Base-by-base conservation (phyloP, 2,113 vertebrate species). In the Erythrolamprus reginae region DNA sequence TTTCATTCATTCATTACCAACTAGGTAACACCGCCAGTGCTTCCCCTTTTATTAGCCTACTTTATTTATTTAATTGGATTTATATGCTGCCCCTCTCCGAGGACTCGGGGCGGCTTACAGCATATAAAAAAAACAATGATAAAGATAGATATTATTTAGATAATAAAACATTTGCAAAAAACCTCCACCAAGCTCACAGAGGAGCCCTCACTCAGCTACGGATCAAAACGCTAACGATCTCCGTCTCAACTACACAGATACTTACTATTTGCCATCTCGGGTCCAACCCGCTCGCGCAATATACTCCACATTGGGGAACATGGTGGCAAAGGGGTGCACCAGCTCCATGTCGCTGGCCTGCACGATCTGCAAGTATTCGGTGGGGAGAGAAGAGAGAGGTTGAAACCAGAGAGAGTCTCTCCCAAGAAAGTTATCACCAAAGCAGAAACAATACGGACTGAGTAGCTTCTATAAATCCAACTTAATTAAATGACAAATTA, bases 241-340 rank as follows among this genome's bases (percentile, higher is more conserved):
- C 48, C 56, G 42, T 1, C 47, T 33, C 33, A 89, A 0, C 0
- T 21, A 9, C 56, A 23, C n/a, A 92, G 26, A 28, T 42, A 94
- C 45, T 56, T 95, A 99, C 99, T 97, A 99, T 97, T 98, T 98
- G 94, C 99, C 99, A 0, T 99, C 98, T 33, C 94, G 97, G 2
- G 99, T 99, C 99, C 99, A 99, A 91, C 99, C 99, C 0, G 98
- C 99, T 90, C 99, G 97, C 50, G 98, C 98, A 6, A 99, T 98
- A 96, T 99, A 99, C 93, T 99, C 99, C 52, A 97, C 98, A 0
- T 94, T 96, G 0, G 99, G 99, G 91, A 99, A 99, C 89, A 99
- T 96, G 0, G 95, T 94, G 88, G 95, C 95, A 93, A 99, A 99
- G 0, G 99, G 98, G 65, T 98, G 97, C 0, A 97, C 98, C 94